A percentile compares a stretch with the other conserved stretches of the same genome.
Evolutionary conservation across 2,113 vertebrate genomes (phyloP).

Genomic region (Drymodes brunneopygia): DNA sequence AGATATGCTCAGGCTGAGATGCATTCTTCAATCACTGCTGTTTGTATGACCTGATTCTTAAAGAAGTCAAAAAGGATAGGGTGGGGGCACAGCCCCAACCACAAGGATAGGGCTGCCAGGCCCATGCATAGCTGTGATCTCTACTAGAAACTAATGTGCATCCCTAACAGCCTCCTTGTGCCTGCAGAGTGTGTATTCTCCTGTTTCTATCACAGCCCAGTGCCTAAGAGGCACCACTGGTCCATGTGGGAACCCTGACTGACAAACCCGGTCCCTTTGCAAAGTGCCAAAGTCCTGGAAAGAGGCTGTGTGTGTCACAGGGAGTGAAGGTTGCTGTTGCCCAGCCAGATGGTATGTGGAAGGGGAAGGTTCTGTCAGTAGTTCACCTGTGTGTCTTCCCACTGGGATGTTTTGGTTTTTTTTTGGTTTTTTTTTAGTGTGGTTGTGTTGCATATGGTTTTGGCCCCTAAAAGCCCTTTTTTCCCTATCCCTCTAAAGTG

Average conservation of each 20-base stretch:
- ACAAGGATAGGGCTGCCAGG: background rate
- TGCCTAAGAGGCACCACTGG: background rate
- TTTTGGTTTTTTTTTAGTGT: no score
- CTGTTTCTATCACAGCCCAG: background rate
- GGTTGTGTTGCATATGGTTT: no score
- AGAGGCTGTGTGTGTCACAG: background rate
- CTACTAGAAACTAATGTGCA: background rate
- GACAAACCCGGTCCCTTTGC: background rate
- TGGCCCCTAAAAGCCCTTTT: no score
- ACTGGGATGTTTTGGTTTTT: background rate
- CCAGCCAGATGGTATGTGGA: no score
- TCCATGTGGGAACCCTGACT: background rate
- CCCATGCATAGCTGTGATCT: background rate
- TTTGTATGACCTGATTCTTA: background rate
- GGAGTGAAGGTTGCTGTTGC: background rate
- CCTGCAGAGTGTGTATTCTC: background rate
- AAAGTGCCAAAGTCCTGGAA: background rate
- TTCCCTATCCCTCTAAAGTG: no score
- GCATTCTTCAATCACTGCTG: background rate
- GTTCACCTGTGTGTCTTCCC: background rate
- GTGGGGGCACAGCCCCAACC: background rate
- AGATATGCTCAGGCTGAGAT: background rate
- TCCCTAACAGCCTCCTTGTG: background rate
- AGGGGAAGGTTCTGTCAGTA: background rate
- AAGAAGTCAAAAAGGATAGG: background rate